Conservation (phyloP, 2,888 invertebrate species). For the Alentia gelatinosa region DNA sequence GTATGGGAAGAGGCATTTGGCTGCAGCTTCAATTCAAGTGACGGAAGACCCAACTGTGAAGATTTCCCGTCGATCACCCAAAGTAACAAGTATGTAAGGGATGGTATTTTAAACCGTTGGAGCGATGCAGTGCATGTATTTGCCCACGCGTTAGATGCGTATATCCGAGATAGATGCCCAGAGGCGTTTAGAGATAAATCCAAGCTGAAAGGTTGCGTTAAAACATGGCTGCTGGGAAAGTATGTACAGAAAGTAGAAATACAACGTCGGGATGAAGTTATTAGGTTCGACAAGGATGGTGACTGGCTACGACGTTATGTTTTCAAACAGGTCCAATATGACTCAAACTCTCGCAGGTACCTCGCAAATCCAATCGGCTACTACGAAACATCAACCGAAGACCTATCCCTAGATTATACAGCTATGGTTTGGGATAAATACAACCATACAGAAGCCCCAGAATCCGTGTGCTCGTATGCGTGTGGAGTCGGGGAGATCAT, state of each 20-base stretch:
- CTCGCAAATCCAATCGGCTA: not conserved
- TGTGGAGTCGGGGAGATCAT: conserved; percentile 5
- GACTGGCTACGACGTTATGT: not conserved
- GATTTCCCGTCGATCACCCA: not conserved
- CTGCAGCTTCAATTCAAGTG: not conserved
- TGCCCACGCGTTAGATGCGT: not conserved
- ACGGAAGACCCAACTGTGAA: not conserved
- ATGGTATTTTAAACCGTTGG: not conserved
- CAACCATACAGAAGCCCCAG: not conserved
- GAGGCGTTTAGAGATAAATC: not conserved
- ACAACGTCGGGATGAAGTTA: not conserved
- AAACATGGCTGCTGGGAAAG: not conserved
- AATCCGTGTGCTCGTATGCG: conserved; percentile 21
- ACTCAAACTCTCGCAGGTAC: not conserved
- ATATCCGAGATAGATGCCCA: not conserved
- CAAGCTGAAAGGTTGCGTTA: not conserved
- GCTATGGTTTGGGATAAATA: not conserved
- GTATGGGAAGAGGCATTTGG: not conserved
- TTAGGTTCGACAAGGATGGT: not conserved
- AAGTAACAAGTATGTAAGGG: not conserved
- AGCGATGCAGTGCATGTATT: not conserved
- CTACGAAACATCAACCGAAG: not conserved
- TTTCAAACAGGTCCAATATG: not conserved
- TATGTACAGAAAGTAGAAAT: not conserved
- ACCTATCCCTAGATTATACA: not conserved